Conservation (phyloP, 1,140 invertebrate species). For the Hyposmocoma kahamanoa region DNA sequence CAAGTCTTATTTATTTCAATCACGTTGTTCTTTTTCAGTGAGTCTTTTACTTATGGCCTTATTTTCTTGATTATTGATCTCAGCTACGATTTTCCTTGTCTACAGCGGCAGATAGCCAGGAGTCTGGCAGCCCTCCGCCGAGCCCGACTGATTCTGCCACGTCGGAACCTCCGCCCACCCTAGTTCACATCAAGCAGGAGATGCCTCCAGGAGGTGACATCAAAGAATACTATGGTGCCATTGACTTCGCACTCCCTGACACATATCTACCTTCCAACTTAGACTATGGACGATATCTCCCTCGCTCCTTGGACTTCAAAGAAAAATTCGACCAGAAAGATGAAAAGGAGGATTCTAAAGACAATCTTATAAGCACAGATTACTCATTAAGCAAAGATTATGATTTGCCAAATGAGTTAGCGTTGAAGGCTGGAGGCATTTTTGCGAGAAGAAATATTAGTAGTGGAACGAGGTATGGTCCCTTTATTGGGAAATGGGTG, state of each 20-base stretch:
- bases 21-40: too few relatives aligned
- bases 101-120: slow-evolving; percentile 65
- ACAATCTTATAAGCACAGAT: slow-evolving; percentile 32
- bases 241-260: slow-evolving; percentile 53
- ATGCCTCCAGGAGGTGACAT: slow-evolving; percentile 61
- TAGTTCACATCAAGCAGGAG: slow-evolving; percentile 67
- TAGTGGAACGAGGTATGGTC: slow-evolving; percentile 79
- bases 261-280: slow-evolving; percentile 47
- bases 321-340: slow-evolving; percentile 24
- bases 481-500: slow-evolving; percentile 81
- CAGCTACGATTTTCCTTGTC: slow-evolving; percentile 45
- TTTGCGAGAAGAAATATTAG: slow-evolving; percentile 74
- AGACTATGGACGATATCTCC: slow-evolving; percentile 41
- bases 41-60: too few relatives aligned
- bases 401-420: slow-evolving; percentile 62
- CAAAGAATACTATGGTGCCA: slow-evolving; percentile 52
- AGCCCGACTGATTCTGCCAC: slow-evolving; percentile 55
- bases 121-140: slow-evolving; percentile 57
- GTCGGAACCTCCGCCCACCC: slow-evolving; percentile 58
- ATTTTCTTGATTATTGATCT: too few relatives aligned
- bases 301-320: slow-evolving; percentile 43
- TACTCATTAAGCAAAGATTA: slow-evolving; percentile 22
- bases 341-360: slow-evolving; percentile 33
- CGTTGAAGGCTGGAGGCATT: slow-evolving; percentile 69
- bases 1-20: too few relatives aligned